Evolutionary conservation across 2,888 invertebrate species (phyloP), one percentile per base, ranked within the genome.

Genomic region (Fragum sueziense): DNA sequence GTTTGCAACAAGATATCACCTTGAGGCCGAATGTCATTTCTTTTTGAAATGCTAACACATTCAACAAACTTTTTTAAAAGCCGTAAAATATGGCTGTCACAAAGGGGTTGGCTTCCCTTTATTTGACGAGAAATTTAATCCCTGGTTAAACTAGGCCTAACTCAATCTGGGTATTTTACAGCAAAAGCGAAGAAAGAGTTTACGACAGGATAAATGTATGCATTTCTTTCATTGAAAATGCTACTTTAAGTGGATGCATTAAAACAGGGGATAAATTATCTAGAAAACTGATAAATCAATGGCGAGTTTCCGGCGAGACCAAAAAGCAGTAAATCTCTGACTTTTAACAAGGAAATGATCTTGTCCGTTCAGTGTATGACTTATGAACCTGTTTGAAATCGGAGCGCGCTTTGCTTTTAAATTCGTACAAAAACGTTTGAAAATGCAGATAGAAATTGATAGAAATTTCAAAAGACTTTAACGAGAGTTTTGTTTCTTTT

Each of bases 181-280:
- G 57, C 52, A 52, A 70, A n/a, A 20, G 54, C 25, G 33, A 70
- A 70, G 70, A 70, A 70, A 70, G 70, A 54, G 54, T 70, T 70
- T 54, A 54, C 70, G 70, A 70, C 70, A 70, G 34, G 70, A 57
- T 54, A 52, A 70, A 70, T 54, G 52, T 52, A 54, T 54, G 31
- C 22, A 54, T 54, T 70, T 70, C 70, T 70, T 70, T 70, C 70
- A 54, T 54, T 54, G 70, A 70, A n/a, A 54, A 54, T 70, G 57
- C 70, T 54, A 54, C 70, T 57, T 70, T 33, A 70, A 54, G 70
- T 54, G 70, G 70, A 33, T 54, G 54, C 70, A 70, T 70, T 70
- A 70, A 57, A 54, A 31, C 29, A 52, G 33, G 70, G 70, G 52
- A 54, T 70, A 70, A 57, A 54, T 52, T 70, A 54, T 57, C 34